Conservation (phyloP, 1,140 invertebrate species). For the Drosophila bifasciata region DNA sequence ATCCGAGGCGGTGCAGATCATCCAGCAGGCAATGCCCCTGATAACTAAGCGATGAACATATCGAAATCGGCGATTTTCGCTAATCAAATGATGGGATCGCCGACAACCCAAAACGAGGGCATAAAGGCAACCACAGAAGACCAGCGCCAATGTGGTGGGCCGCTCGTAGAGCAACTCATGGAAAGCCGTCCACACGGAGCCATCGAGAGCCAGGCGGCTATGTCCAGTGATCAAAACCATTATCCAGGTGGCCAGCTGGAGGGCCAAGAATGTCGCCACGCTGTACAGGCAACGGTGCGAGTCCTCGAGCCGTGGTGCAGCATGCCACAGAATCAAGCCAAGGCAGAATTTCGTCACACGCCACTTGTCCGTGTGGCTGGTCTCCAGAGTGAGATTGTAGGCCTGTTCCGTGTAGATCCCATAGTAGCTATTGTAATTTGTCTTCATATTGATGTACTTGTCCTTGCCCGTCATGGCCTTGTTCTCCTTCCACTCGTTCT, state of each 20-base stretch:
- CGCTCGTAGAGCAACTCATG: constrained; percentile 12
- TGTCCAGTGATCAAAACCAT: background rate
- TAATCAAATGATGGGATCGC: background rate
- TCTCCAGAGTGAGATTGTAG: constrained; percentile 5
- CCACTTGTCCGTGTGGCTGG: background rate
- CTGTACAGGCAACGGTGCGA: background rate
- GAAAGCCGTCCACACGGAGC: constrained; percentile 1
- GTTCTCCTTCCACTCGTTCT: background rate
- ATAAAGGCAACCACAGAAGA: background rate
- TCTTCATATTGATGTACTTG: background rate
- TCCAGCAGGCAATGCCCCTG: background rate
- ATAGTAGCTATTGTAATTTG: background rate
- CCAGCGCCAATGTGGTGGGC: background rate
- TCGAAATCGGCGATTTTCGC: background rate
- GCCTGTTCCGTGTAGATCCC: constrained; percentile 7
- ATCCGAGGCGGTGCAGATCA: constrained; percentile 13
- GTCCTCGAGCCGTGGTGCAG: background rate
- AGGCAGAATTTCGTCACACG: constrained; percentile 10
- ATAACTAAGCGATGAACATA: background rate
- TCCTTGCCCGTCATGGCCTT: background rate
- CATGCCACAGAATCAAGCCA: background rate
- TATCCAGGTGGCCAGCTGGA: background rate
- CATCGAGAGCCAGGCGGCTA: background rate
- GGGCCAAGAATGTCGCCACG: constrained; percentile 10
- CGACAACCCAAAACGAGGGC: background rate